Evolutionary conservation across 2,888 invertebrate species (phyloP), one percentile per base, ranked within the genome.

Genomic region (Sympetrum striolatum): DNA sequence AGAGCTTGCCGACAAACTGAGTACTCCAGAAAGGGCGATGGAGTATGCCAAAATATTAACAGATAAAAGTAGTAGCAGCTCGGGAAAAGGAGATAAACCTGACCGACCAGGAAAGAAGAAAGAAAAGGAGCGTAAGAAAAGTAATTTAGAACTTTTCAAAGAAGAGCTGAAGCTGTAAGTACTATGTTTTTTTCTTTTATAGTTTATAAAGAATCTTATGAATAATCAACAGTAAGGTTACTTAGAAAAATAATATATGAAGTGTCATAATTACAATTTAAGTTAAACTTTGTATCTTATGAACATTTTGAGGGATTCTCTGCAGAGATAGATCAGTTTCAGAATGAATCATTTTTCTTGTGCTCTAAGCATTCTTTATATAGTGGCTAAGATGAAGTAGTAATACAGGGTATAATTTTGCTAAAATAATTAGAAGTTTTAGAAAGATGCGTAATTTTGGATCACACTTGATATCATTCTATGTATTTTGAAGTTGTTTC

Each of bases 81-180:
- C 95, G 0, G 95, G 94, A 80, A 82, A 90, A 73, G 96, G 96
- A 92, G 94, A 95, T n/a, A 96, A 96, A 93, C 95, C 96, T 64
- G 96, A 96, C 86, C 92, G 94, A 1, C 92, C 93, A 48, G 94
- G 95, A 81, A 94, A 96, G 93, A 98, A 97, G 93, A 97, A 96
- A 93, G 96, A 96, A 91, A 96, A 96, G 90, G 97, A 97, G 92
- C 99, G 98, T 93, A 98, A 98, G 94, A 99, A 99, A 93, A 99
- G 98, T 93, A 99, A 99, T 94, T 95, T 99, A 91, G 99, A 99
- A 94, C 94, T 98, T 25, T 99, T 99, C 93, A 99, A 99, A 94
- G 99, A 99, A 93, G 99, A 99, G 94, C 94, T 99, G 80, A 97
- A 98, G 95, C 97, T 97, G 98, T 98, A 94, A 95, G 96, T 94